Evolutionary conservation across 2,888 invertebrate species (phyloP), one percentile per base, ranked within the genome.

Genomic region (Pediacus dermestoides): DNA sequence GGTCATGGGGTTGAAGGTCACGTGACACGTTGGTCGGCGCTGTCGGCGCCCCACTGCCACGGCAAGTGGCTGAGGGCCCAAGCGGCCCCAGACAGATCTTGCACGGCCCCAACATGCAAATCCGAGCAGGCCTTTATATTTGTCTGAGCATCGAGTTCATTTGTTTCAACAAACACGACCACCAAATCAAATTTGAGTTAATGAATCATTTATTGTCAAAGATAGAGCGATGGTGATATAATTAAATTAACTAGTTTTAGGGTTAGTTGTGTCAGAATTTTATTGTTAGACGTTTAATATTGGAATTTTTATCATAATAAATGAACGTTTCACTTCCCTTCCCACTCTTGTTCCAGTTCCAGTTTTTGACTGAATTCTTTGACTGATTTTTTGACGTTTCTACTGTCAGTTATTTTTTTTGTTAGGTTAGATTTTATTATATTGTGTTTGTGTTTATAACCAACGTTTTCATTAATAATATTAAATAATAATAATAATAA

Each of bases 21-120:
- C 39, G 75, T 81, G 44, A 90, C 90, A 7, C 76, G 88, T 39
- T 92, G 87, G 83, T 85, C 85, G 55, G 88, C 89, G 18, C 75
- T 91, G 16, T 82, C 87, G 30, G 84, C 84, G n/a, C 85, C 86
- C 1, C 86, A 88, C 58, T 92, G 92, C 68, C 88, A 88, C 60
- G 92, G 91, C 22, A 88, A 89, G 64, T 92, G 91, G 91, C 70
- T 85, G 30, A 78, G 89, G 30, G 61, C 60, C 7, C 57, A 60
- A 37, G 54, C 57, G 7, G 58, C 62, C 46, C 53, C 58, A 1
- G 62, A 65, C 41, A 57, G 58, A 32, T 52, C 57, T 14, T 70
- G 68, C 52, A 46, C 57, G 15, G 48, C 58, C 9, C 59, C 57
- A 32, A 58, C 58, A 8, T 70, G 70, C 53, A 57, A 62, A 34